Percentiles rank a stretch among this genome's conserved stretches.
phyloP scores from a whole-genome alignment of 2,797 vertebrate species.

The Urophycis tenuis region DNA sequence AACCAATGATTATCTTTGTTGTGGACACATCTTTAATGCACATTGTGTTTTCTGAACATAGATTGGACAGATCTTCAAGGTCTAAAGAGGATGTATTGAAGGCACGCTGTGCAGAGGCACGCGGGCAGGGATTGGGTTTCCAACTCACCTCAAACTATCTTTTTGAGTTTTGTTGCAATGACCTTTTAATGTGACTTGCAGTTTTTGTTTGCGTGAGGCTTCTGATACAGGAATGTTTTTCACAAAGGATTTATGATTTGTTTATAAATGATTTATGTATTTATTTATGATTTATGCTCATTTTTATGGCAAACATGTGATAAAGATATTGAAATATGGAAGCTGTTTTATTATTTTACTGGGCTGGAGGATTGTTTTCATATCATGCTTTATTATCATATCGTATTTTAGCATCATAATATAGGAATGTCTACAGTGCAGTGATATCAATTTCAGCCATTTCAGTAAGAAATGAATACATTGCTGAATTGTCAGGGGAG shows the following conservation, averaged over 20 bases:
- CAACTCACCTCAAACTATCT: not conserved
- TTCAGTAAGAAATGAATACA: not conserved
- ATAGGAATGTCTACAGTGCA: not conserved
- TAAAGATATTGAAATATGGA: not conserved
- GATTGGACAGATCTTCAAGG: not conserved
- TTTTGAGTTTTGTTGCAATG: not conserved
- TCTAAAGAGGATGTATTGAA: not conserved
- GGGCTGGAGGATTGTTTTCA: not conserved
- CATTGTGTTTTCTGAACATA: not conserved
- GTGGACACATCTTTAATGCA: not conserved
- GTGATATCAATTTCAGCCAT: not conserved
- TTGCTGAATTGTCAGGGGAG: not conserved
- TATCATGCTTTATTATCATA: not conserved
- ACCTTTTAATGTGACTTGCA: not conserved
- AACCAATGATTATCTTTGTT: constrained; percentile 5
- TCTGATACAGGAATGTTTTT: too few species aligned
- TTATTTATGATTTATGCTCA: too few species aligned
- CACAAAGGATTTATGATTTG: too few species aligned
- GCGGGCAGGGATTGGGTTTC: not conserved
- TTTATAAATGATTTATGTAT: too few species aligned
- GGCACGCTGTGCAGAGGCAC: not conserved
- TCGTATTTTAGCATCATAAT: not conserved
- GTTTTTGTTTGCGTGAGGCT: too few species aligned
- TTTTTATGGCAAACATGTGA: too few species aligned
- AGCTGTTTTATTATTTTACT: not conserved